Base-by-base conservation (phyloP, 2,888 invertebrate genomes). In the Meiosimyza platycephala region DNA sequence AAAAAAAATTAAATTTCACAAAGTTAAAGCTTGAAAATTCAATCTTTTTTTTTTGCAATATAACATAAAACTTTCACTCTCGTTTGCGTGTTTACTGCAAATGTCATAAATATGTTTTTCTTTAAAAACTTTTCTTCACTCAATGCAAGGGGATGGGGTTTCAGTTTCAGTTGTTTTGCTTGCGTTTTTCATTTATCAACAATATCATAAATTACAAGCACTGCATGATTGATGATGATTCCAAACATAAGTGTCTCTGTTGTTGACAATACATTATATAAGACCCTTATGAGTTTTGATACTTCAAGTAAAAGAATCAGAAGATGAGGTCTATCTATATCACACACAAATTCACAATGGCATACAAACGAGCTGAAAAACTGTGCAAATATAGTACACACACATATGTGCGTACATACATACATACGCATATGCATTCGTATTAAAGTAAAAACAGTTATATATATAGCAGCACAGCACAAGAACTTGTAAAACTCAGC, bases 401-500 rank as follows among this genome's bases (percentile, higher is more conserved):
- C n/a, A n/a, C n/a, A n/a, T n/a, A n/a, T n/a, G n/a, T n/a, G n/a
- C n/a, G n/a, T n/a, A n/a, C 40, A 40, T 7, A 40, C 40, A 40
- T 9, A 40, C 40, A 7, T 40, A 40, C 40, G 40, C 40, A 40
- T 9, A 40, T 40, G 6, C 16, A 54, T 54, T 54, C 5, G 54
- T 54, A 13, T 54, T 16, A 11, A 16, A 40, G 40, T 15, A 60
- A 33, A 33, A 33, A 33, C 28, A 60, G 28, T 33, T 60, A 33
- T 33, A 15, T n/a, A 2, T 15, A 16, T 51, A 11, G 18, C n/a
- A 40, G 13, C 47, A n/a, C 59, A 28, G 4, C 13, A 48, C 48
- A 22, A 50, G 50, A 51, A 59, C 59, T 47, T 54, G 52, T 63
- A 52, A 40, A 51, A 15, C 70, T 62, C 81, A 81, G 79, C 80